A percentile compares a stretch with the other conserved stretches of the same genome.
Evolutionary conservation across 2,888 invertebrate species (phyloP).

Genomic region (Baronia brevicornis): DNA sequence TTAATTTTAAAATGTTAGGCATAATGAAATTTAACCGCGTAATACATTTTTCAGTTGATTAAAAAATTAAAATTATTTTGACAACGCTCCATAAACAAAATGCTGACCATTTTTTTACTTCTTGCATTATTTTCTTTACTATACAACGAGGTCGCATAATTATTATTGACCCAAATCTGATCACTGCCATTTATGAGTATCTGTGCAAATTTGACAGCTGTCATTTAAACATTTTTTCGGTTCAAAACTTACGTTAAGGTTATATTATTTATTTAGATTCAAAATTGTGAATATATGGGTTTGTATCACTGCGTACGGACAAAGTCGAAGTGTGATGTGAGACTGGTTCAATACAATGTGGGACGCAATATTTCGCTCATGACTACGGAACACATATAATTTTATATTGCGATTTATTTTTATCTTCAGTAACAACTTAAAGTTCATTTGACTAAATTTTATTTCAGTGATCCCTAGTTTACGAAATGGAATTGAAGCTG

Average conservation of each 20-base stretch:
- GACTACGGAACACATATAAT: too few relatives aligned
- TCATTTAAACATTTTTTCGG: too few relatives aligned
- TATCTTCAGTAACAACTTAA: neutral
- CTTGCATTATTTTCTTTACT: too few relatives aligned
- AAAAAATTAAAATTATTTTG: too few relatives aligned
- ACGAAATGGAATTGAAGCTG: neutral
- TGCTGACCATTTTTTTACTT: too few relatives aligned
- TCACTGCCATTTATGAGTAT: too few relatives aligned
- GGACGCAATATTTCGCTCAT: constrained; percentile 3
- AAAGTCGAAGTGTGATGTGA: neutral
- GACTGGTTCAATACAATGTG: constrained; percentile 3
- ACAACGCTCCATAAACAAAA: too few relatives aligned
- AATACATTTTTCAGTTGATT: too few relatives aligned
- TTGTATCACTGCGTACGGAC: neutral
- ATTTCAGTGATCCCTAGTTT: neutral
- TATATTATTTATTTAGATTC: neutral
- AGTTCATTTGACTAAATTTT: too few relatives aligned
- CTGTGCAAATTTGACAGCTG: too few relatives aligned
- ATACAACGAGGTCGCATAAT: too few relatives aligned
- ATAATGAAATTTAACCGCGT: neutral
- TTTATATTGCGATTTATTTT: neutral
- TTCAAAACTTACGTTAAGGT: neutral
- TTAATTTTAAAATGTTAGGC: constrained; percentile 4
- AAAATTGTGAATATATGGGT: constrained; percentile 1
- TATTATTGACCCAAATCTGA: too few relatives aligned